Base-by-base conservation (phyloP, 2,113 vertebrate species). In the Halcyon malimbica region DNA sequence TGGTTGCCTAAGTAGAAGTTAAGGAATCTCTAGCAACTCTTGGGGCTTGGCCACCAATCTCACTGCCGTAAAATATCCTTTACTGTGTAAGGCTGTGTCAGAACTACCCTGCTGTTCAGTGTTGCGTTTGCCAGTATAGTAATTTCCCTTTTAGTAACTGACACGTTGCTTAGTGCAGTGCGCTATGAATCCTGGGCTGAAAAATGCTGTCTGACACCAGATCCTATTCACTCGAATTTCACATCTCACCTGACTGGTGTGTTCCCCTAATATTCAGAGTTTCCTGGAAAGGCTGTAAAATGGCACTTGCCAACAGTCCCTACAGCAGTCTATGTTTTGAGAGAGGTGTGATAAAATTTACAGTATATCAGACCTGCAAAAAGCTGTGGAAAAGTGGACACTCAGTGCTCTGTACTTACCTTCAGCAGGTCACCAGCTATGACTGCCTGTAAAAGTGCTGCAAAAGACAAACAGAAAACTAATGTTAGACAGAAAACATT, bases 371-470 rank as follows among this genome's bases (percentile, higher is more conserved):
- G 41, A 74, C 16, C 25, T 20, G 41, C 57, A 89, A 83, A 84
- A 57, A 71, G 18, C 60, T 17, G 26, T 42, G 53, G 63, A 73
- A 44, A 83, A 31, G 44, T 14, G 64, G 74, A 76, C 64, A 86
- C 21, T 88, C n/a, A 10, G 11, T 60, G 37, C 75, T 91, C 64
- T 78, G 82, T 86, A 71, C 98, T 97, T 96, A 98, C 98, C 97
- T 98, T 98, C 96, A 98, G 97, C 83, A 98, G 96, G 91, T 98
- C 98, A 96, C 98, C 98, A 97, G 98, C 94, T 97, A 98, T 93
- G 89, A 97, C 98, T 94, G 98, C 98, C 90, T 98, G 98, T 92
- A 98, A 97, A 97, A 98, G 98, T 92, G 98, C 98, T 98, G 97
- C 70, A 94, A 91, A 97, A 97, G 81, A 96, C 86, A 98, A 97